Percentiles rank a stretch among this genome's conserved stretches.
Conservation (phyloP, 2,113 vertebrate genomes). For the Chroicocephalus ridibundus region DNA sequence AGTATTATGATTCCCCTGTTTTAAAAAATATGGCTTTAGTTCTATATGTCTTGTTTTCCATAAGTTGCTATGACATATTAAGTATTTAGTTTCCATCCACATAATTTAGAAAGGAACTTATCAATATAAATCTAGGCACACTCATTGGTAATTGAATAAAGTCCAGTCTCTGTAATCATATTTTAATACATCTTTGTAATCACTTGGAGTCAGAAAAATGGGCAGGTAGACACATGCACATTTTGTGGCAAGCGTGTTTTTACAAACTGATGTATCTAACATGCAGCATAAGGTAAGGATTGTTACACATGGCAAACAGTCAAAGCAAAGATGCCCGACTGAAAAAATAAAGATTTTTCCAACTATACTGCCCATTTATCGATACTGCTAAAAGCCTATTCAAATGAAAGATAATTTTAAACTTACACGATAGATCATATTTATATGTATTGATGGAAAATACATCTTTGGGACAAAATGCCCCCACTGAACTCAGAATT, state of each 20-base stretch:
- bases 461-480: background rate
- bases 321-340: background rate
- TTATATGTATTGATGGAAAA: background rate
- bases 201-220: background rate
- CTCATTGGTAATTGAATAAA: background rate
- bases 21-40: background rate
- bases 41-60: background rate
- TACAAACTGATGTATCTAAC: background rate
- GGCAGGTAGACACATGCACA: background rate
- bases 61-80: background rate
- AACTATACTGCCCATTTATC: background rate
- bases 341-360: background rate
- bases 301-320: background rate
- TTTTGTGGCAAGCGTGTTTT: background rate
- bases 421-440: background rate
- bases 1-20: background rate
- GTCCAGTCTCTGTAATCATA: background rate
- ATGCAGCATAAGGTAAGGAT: background rate
- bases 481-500: background rate
- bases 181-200: background rate
- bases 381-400: background rate
- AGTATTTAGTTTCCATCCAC: background rate
- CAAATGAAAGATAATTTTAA: background rate
- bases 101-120: background rate
- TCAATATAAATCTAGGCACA: background rate